phyloP scores from a whole-genome alignment of 2,797 vertebrate species.

The Lepidocolaptes lacrymiger region DNA sequence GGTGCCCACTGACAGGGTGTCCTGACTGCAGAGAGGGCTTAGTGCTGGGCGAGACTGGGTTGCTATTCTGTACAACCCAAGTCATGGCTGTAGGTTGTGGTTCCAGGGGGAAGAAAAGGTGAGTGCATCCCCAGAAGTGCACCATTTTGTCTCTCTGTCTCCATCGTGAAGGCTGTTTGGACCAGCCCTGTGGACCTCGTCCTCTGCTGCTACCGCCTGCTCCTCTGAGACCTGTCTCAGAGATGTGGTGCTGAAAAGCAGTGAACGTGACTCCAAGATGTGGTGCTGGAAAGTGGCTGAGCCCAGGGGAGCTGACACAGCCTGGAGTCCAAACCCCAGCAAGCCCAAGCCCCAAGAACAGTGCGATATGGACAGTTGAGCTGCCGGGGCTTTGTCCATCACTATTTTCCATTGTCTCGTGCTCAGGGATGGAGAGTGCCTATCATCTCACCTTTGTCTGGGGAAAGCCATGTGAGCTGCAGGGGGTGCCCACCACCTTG shows the following conservation, averaged over 20 bases:
- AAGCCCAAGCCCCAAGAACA: background rate
- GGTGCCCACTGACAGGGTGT: background rate
- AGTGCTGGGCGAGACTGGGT: background rate
- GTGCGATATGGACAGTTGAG: background rate
- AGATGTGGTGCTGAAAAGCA: background rate
- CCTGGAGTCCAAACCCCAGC: background rate
- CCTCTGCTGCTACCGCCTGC: background rate
- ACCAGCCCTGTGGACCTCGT: background rate
- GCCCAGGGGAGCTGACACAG: background rate
- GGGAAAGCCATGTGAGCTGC: background rate
- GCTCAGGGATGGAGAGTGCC: background rate
- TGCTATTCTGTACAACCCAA: background rate
- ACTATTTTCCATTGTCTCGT: background rate
- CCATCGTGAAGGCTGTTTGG: background rate
- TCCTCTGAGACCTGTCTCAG: background rate
- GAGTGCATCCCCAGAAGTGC: background rate
- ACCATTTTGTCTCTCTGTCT: background rate
- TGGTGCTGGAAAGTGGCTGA: background rate
- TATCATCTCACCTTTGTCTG: background rate
- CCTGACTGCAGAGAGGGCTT: background rate
- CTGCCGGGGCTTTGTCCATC: background rate
- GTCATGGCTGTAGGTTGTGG: background rate
- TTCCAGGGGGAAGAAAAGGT: background rate
- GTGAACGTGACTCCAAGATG: fast-evolving
- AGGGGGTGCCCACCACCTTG: too few species aligned